These are phyloP conservation scores for Trididemnum miniatum DNA, from an alignment of 23 tunicate genomes.

Conservation along the genomic window DNA sequence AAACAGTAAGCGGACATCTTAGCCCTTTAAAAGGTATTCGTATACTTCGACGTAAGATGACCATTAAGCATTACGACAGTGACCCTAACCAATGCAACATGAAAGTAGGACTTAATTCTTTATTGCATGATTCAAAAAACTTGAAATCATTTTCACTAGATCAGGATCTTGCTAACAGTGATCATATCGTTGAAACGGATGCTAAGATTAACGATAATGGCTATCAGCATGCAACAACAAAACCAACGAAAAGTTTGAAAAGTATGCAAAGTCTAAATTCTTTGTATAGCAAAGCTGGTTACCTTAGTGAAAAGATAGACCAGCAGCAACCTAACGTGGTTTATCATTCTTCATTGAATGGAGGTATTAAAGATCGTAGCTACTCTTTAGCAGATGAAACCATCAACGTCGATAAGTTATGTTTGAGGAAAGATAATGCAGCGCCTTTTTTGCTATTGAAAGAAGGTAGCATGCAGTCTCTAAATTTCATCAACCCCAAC, in stretches of 20 bases:
- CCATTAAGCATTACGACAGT: conserved; percentile 42
- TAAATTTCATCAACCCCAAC: conserved; percentile 41
- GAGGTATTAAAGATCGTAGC: not conserved
- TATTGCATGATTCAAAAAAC: not conserved
- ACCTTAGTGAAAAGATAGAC: not conserved
- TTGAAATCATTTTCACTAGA: not conserved
- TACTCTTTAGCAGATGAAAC: not conserved
- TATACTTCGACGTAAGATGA: conserved; percentile 41
- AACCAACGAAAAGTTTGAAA: not conserved
- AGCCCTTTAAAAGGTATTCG: conserved; percentile 63
- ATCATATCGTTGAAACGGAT: not conserved
- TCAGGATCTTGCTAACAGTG: not conserved
- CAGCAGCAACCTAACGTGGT: not conserved
- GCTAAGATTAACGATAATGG: not conserved
- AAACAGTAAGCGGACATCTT: conserved; percentile 13
- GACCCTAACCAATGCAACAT: not conserved
- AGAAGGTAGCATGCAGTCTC: conserved; percentile 47
- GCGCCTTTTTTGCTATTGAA: conserved; percentile 33
- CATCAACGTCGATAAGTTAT: conserved; percentile 34
- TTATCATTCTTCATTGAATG: not conserved
- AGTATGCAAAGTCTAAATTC: not conserved
- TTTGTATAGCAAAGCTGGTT: not conserved
- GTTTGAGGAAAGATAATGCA: conserved; percentile 1
- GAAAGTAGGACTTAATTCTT: not conserved
- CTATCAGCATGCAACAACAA: not conserved